Conservation (phyloP, 2,113 vertebrate genomes). For the Camelus dromedarius region DNA sequence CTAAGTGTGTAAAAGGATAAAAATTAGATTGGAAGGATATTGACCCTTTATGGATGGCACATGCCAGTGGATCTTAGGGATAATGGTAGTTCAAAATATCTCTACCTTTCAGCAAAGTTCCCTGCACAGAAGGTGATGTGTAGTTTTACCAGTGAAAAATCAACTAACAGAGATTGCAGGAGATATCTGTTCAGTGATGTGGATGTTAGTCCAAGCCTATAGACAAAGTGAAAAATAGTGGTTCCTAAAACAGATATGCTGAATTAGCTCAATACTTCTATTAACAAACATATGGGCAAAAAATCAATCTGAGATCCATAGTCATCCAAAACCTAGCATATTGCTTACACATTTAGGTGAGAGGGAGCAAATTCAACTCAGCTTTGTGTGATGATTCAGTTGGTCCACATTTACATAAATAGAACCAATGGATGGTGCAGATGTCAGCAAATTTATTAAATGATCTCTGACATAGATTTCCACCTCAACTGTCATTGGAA, state of each 20-base stretch:
- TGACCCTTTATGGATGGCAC: neutral
- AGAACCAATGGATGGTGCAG: conserved; percentile 29
- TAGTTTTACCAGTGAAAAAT: neutral
- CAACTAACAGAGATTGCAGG: neutral
- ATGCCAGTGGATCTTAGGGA: neutral
- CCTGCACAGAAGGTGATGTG: neutral
- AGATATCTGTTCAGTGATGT: neutral
- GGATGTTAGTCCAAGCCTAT: neutral
- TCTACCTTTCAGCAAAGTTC: neutral
- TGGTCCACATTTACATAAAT: conserved; percentile 60
- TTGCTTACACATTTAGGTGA: conserved; percentile 11
- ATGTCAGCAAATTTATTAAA: conserved; percentile 59
- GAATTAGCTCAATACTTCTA: neutral
- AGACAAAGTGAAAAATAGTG: neutral
- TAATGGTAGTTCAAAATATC: neutral
- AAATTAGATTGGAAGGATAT: neutral
- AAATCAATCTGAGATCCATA: neutral
- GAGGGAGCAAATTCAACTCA: conserved; percentile 20
- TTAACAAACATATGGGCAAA: neutral
- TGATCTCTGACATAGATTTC: conserved; percentile 28
- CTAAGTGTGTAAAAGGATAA: neutral
- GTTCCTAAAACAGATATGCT: neutral
- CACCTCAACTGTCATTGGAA: neutral
- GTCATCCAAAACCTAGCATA: neutral
- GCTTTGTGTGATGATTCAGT: conserved; percentile 22